A percentile compares a stretch with the other conserved stretches of the same genome.
Conservation (phyloP, 2,113 vertebrate species). For the Pseudorectes ferrugineus region DNA sequence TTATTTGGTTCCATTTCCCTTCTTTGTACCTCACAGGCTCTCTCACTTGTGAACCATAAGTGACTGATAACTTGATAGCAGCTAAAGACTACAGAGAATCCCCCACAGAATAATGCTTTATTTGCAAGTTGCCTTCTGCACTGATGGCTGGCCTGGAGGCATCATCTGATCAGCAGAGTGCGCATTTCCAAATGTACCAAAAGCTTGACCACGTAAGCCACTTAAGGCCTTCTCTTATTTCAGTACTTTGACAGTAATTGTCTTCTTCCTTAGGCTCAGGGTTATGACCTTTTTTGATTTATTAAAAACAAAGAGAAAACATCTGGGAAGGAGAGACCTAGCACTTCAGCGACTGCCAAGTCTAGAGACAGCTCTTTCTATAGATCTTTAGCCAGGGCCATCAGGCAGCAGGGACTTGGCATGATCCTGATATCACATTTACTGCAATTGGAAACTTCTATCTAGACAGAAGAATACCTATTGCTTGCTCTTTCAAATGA, state of each 20-base stretch:
- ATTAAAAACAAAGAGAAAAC: background rate
- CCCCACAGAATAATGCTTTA: background rate
- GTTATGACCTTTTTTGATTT: background rate
- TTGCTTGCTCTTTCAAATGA: background rate
- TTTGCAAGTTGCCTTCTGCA: background rate
- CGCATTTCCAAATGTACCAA: background rate
- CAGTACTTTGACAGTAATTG: background rate
- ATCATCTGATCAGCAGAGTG: background rate
- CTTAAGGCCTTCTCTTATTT: background rate
- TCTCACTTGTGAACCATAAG: background rate
- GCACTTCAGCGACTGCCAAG: background rate
- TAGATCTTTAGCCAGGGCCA: background rate
- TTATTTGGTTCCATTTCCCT: background rate
- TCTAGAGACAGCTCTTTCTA: background rate
- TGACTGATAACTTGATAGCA: background rate
- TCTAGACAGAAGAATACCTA: background rate
- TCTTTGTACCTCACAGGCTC: background rate
- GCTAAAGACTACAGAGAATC: background rate
- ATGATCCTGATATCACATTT: background rate
- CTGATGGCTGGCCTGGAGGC: background rate
- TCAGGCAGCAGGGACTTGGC: background rate
- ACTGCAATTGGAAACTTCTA: background rate
- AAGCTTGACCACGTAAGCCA: background rate
- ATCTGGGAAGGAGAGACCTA: background rate
- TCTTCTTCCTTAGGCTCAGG: background rate